These are phyloP conservation scores for Pseudococcus jackbeardsleyi DNA, from an alignment of 2,888 invertebrate genomes.

Conservation along the genomic window DNA sequence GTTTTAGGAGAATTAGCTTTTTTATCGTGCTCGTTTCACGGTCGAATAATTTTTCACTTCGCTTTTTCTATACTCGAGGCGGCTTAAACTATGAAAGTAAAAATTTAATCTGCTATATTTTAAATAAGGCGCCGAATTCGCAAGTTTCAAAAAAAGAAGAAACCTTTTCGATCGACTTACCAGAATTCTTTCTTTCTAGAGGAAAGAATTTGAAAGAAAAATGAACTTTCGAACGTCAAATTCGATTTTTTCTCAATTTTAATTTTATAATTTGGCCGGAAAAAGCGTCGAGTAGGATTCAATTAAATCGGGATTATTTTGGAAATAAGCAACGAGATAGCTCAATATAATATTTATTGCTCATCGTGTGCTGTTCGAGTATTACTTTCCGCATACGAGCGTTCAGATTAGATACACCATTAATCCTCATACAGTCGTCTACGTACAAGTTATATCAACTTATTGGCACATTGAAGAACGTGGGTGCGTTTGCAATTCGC, in stretches of 20 bases:
- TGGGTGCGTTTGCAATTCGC: constrained; percentile 28
- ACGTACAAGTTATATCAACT: not conserved
- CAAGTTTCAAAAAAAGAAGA: not conserved
- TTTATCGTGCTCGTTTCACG: not conserved
- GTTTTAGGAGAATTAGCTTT: not conserved
- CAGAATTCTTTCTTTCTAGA: not conserved
- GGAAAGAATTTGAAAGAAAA: too few relatives aligned
- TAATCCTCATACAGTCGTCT: not conserved
- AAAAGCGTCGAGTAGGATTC: too few relatives aligned
- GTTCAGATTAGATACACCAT: not conserved
- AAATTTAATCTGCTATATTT: not conserved
- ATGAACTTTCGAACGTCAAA: too few relatives aligned
- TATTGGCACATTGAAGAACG: constrained; percentile 19
- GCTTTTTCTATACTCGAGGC: not conserved
- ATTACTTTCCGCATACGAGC: not conserved
- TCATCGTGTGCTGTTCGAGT: not conserved
- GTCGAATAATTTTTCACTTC: constrained; percentile 1
- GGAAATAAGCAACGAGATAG: not conserved
- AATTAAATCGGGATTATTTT: too few relatives aligned
- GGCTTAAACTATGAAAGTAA: not conserved
- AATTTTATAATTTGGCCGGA: too few relatives aligned
- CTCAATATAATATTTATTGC: not conserved
- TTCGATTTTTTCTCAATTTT: too few relatives aligned
- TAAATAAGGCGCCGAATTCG: not conserved
- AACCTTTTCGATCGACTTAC: not conserved